phyloP scores from a whole-genome alignment of 2,113 vertebrate genomes.

The Paradisaea rubra region DNA sequence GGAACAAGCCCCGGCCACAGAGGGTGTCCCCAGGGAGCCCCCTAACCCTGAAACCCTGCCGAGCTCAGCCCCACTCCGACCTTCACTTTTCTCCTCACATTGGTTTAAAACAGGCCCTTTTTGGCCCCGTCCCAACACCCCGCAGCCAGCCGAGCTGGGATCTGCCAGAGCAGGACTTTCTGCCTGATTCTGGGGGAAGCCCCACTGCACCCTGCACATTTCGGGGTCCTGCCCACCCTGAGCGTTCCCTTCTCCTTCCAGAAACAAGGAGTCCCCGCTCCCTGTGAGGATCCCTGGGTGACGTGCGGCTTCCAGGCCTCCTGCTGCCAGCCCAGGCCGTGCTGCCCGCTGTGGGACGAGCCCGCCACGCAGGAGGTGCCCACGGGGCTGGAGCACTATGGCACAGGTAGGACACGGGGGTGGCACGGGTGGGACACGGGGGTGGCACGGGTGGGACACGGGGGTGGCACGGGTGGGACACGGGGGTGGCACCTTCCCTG shows the following conservation, averaged over 20 bases:
- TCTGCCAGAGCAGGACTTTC: fast-evolving
- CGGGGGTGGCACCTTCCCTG: background rate
- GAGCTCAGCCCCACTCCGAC: fast-evolving
- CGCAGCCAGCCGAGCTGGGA: background rate
- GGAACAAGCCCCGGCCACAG: background rate
- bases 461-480: slow-evolving; percentile 72
- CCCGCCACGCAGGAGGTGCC: slow-evolving; percentile 90
- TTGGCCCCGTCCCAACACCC: background rate
- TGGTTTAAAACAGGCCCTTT: background rate
- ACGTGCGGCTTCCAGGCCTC: slow-evolving; percentile 74
- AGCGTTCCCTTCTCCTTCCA: slow-evolving; percentile 20
- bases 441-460: slow-evolving; percentile 71
- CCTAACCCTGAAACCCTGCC: background rate
- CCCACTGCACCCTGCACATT: fast-evolving
- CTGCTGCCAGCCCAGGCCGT: slow-evolving; percentile 76
- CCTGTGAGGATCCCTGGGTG: slow-evolving; percentile 75
- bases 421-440: slow-evolving; percentile 71
- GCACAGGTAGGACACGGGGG: slow-evolving; percentile 74
- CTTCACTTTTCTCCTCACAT: fast-evolving
- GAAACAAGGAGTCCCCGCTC: slow-evolving; percentile 73
- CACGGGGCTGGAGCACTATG: slow-evolving; percentile 80
- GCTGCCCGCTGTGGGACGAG: slow-evolving; percentile 79
- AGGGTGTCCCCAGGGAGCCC: background rate
- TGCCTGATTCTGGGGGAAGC: fast-evolving
- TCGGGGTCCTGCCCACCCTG: fast-evolving